Evolutionary conservation across 1,140 invertebrate genomes (phyloP), one percentile per base, ranked within the genome.

Genomic region (Adelges cooleyi): DNA sequence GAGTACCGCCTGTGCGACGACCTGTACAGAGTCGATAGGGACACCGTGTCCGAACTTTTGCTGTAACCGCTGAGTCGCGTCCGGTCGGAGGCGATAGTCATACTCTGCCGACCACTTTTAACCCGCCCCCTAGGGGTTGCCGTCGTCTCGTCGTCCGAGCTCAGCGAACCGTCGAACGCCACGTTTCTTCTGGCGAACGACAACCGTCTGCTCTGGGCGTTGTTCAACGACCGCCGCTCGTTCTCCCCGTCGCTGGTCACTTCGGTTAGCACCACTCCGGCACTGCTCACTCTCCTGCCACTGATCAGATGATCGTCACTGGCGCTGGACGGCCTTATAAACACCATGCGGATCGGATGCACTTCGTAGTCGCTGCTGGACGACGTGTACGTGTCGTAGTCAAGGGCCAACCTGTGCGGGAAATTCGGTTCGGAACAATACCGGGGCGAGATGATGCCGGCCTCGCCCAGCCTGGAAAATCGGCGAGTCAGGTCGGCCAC

Each of bases 401-500:
- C 11, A n/a, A 33, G 29, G 11, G 11, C 5, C 2, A 38, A 23
- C 3, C 33, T 17, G 1, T 10, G 25, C 11, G 27, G 46, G 11
- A 62, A 62, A 17, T 67, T 42, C 1, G 66, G 46, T 27, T 67
- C 48, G 1, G 66, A 48, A 8, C 44, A 18, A 20, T 44, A 46
- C 13, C 10, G 38, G 2, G 66, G 25, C 1, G 17, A 72, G 15
- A 78, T 77, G 6, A 77, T 54, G 13, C 75, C 75, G 0, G 74
- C 73, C 38, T 78, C 75, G 0, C 75, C 77, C 1, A 80, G 72
- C 49, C 74, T 71, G 0, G 78, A 79, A 68, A 84, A 84, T 69
- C 80, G 80, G 69, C 79, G 79, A 2, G 82, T 79, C 48, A 84
- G 70, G 13, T 80, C 80, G 49, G 81, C 82, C 1, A 85, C 83